Evolutionary conservation across 2,888 invertebrate species (phyloP), one percentile per base, ranked within the genome.

Genomic region (Lacanobia wlatinum): DNA sequence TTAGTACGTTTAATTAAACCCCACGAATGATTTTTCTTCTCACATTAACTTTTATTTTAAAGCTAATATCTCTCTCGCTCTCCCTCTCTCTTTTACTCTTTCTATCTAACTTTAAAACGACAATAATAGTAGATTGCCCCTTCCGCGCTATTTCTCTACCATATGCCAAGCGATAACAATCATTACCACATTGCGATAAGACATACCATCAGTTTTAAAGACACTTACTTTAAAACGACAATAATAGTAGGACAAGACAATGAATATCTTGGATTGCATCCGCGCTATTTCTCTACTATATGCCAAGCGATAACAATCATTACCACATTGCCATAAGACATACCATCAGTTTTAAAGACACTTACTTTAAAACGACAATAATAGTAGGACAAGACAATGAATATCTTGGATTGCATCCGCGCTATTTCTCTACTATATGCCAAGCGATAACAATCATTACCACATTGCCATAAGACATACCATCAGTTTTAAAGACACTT

Each of bases 361-460:
- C 7, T 14, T n/a, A 14, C 2, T 7, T 40, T 40, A 8, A 8
- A 50, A 50, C 14, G 9, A 28, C 7, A 52, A 16, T 34, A 18
- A 66, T 53, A 34, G 34, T 16, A 18, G 28, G n/a, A n/a, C n/a
- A n/a, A n/a, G n/a, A n/a, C n/a, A n/a, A n/a, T n/a, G n/a, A n/a
- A n/a, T n/a, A n/a, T n/a, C n/a, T n/a, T n/a, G n/a, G n/a, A 53
- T 34, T 14, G 2, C n/a, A 5, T 28, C 18, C 23, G n/a, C 2
- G 7, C 3, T 6, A 2, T 28, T 43, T n/a, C 40, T 40, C 5
- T 34, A n/a, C 3, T 7, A n/a, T 48, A 8, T 21, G 59, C 16
- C 38, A 61, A 43, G 48, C 40, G 8, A 76, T 64, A 63, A 12
- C 14, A 56, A 43, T 14, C n/a, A n/a, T 38, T 50, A 55, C 10